A percentile compares a stretch with the other conserved stretches of the same genome.
phyloP scores from a whole-genome alignment of 37 sponge, comb jelly and placozoan genomes.

The Axinella damicornis region DNA sequence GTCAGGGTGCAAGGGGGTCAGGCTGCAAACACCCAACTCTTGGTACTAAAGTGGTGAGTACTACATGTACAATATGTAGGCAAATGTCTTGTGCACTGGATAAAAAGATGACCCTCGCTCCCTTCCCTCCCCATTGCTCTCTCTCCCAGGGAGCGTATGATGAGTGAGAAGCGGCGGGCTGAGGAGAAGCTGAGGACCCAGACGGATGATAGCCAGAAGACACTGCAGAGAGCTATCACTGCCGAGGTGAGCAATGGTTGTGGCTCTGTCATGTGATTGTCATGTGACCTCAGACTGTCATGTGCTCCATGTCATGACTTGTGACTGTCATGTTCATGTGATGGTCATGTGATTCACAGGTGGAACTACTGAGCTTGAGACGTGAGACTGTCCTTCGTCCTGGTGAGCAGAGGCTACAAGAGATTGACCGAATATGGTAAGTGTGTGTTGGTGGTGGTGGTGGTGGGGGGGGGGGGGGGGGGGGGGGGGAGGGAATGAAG shows the following conservation, averaged over 20 bases:
- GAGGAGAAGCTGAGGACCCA: conserved; percentile 10
- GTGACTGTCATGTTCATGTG: too few species aligned
- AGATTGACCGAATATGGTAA: conserved; percentile 43
- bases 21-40: too few species aligned
- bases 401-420: conserved; percentile 18
- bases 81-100: too few species aligned
- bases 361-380: conserved; percentile 26
- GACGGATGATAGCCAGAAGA: background rate
- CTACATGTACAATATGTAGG: too few species aligned
- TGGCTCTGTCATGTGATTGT: conserved; percentile 15
- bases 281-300: background rate
- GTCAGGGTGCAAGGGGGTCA: too few species aligned
- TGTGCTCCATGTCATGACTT: too few species aligned
- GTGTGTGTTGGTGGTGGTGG: background rate
- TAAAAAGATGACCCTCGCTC: too few species aligned
- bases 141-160: conserved; percentile 9
- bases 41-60: too few species aligned
- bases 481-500: too few species aligned
- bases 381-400: conserved; percentile 23
- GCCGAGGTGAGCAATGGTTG: conserved; percentile 35
- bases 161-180: background rate
- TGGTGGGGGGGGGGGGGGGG: too few species aligned
- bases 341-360: conserved; percentile 1
- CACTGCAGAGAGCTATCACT: conserved; percentile 22
- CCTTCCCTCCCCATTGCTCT: background rate